Conservation (phyloP, 2,113 vertebrate genomes). For the Tetrao urogallus region DNA sequence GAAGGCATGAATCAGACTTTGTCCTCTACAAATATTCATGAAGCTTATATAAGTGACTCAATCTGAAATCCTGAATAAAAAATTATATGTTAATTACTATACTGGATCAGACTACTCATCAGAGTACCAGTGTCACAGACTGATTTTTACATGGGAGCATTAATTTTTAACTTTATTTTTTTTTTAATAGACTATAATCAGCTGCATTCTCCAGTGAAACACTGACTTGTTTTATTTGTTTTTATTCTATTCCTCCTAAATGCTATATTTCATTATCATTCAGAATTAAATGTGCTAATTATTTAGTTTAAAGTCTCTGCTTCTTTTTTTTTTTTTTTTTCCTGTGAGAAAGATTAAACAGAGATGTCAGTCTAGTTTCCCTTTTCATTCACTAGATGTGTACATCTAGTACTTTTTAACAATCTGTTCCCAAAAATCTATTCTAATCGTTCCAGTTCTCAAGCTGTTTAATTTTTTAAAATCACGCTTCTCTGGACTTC, state of each 20-base stretch:
- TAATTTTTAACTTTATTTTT: not conserved
- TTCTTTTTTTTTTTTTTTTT: not conserved
- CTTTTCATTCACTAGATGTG: not conserved
- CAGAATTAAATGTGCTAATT: not conserved
- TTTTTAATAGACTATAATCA: not conserved
- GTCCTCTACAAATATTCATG: not conserved
- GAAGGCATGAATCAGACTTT: slow-evolving; percentile 11
- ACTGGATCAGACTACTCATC: not conserved
- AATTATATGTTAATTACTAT: not conserved
- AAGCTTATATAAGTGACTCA: not conserved
- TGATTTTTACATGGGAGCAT: not conserved
- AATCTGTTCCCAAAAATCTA: slow-evolving; percentile 12
- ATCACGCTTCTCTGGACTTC: not conserved
- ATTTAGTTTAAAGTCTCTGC: not conserved
- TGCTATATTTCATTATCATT: not conserved
- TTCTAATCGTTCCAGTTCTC: not conserved
- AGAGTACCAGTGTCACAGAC: not conserved
- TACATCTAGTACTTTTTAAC: not conserved
- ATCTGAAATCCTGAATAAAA: not conserved
- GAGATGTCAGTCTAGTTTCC: not conserved
- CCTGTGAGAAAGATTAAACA: not conserved
- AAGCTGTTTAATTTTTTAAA: not conserved
- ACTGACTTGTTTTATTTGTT: not conserved
- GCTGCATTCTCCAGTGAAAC: not conserved
- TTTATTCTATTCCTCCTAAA: not conserved